Evolutionary conservation across 2,797 vertebrate species (phyloP).

Genomic region (Saxicola maurus): DNA sequence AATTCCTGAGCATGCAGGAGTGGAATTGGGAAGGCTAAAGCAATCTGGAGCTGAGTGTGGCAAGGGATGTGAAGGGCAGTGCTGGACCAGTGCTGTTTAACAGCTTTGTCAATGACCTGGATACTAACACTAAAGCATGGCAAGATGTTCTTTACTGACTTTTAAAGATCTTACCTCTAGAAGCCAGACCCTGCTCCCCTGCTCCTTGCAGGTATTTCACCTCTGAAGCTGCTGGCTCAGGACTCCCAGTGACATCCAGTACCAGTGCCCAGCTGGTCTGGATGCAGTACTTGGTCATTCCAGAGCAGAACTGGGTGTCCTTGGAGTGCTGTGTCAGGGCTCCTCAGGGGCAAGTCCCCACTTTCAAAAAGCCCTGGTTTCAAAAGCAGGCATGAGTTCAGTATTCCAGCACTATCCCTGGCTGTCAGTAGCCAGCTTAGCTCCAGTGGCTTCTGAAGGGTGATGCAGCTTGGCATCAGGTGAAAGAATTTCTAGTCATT

Average conservation of each 20-base stretch:
- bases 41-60: background rate
- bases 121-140: background rate
- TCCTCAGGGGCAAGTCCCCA: rapidly evolving
- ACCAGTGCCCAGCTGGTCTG: background rate
- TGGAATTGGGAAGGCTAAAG: background rate
- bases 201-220: background rate
- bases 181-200: background rate
- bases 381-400: background rate
- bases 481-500: background rate
- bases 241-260: background rate
- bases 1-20: background rate
- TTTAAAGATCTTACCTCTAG: background rate
- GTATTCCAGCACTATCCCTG: background rate
- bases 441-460: background rate
- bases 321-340: background rate
- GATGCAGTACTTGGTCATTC: background rate
- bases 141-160: background rate
- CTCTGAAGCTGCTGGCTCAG: background rate
- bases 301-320: background rate
- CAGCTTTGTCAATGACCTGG: background rate
- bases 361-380: background rate
- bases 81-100: background rate
- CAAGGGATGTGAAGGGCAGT: background rate
- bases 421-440: background rate
- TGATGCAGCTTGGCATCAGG: background rate